Conservation (phyloP, 2,113 vertebrate genomes). For the Petroica traversi region DNA sequence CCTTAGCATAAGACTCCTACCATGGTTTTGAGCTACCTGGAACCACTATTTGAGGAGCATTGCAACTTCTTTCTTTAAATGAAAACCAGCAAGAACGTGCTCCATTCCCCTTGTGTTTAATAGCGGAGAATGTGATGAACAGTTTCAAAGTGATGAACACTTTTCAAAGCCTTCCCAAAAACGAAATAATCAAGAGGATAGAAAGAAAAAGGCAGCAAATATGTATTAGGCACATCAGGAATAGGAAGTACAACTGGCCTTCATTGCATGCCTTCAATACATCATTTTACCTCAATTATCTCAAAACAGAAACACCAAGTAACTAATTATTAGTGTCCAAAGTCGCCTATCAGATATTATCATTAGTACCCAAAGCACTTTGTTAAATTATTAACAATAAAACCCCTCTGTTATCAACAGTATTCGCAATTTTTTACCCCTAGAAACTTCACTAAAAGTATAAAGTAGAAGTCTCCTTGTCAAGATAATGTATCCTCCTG, state of each 20-base stretch:
- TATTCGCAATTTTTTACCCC: neutral
- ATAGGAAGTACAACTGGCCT: neutral
- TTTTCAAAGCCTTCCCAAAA: neutral
- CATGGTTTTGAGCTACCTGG: neutral
- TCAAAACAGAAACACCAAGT: neutral
- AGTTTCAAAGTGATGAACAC: neutral
- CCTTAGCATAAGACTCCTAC: neutral
- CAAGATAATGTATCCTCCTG: rapidly evolving
- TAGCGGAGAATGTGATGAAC: neutral
- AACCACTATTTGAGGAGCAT: neutral
- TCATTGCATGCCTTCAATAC: neutral
- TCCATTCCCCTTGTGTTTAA: neutral
- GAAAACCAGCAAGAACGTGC: neutral
- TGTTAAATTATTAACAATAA: neutral
- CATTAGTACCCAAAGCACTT: neutral
- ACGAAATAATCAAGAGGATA: neutral
- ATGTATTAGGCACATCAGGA: neutral
- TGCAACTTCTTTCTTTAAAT: neutral
- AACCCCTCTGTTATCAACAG: neutral
- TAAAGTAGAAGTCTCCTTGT: neutral
- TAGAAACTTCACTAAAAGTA: neutral
- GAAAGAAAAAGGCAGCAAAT: neutral
- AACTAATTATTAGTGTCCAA: neutral
- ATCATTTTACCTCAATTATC: neutral
- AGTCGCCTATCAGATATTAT: neutral